Evolutionary conservation across 2,113 vertebrate genomes (phyloP).

Genomic region (Alaudala cheleensis): DNA sequence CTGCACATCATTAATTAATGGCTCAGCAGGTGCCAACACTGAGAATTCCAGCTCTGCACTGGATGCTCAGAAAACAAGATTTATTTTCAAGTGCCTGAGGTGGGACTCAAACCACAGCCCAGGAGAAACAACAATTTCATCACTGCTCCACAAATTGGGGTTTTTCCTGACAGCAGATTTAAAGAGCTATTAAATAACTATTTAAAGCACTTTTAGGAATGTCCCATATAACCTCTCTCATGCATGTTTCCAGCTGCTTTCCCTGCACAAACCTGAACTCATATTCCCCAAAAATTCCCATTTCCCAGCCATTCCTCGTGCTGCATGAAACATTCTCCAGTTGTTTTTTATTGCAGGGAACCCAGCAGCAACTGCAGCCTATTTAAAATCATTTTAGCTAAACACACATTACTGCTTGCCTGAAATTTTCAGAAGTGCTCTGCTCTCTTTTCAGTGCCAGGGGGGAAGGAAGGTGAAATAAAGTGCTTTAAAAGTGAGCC

Average conservation of each 20-base stretch:
- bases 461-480: conserved; percentile 18
- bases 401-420: background rate
- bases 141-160: background rate
- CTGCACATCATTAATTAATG: background rate
- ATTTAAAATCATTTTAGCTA: conserved; percentile 36
- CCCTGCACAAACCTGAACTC: background rate
- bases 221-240: background rate
- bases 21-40: background rate
- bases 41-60: background rate
- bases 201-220: background rate
- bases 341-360: background rate
- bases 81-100: background rate
- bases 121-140: background rate
- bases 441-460: background rate
- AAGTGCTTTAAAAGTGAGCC: conserved; percentile 25
- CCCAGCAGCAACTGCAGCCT: background rate
- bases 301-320: background rate
- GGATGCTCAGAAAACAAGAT: background rate
- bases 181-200: background rate
- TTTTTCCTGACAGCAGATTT: background rate
- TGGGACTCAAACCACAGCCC: background rate
- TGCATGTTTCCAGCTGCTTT: background rate
- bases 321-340: background rate
- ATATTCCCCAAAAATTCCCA: background rate
- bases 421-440: conserved; percentile 11